A percentile compares a stretch with the other conserved stretches of the same genome.
Evolutionary conservation across 2,797 vertebrate species (phyloP).

Genomic region (Mallotus villosus): DNA sequence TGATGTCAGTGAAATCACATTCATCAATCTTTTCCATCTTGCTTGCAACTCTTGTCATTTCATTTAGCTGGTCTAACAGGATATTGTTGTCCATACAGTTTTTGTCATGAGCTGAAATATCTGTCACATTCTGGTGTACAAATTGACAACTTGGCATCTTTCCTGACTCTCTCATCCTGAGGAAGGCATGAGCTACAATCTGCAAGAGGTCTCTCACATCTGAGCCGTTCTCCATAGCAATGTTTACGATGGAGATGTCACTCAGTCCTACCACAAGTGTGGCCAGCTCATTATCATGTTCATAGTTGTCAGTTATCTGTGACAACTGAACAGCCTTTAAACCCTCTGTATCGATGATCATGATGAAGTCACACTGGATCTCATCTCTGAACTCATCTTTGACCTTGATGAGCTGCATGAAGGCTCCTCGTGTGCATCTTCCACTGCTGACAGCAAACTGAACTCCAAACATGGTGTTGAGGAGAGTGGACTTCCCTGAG

Average conservation of each 20-base stretch:
- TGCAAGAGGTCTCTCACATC: slow-evolving; percentile 66
- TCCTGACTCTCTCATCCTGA: slow-evolving; percentile 60
- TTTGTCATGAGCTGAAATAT: slow-evolving; percentile 51
- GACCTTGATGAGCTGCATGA: slow-evolving; percentile 56
- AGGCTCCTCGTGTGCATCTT: slow-evolving; percentile 44
- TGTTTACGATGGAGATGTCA: slow-evolving; percentile 58
- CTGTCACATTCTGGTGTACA: slow-evolving; percentile 66
- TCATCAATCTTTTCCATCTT: slow-evolving; percentile 52
- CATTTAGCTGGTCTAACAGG: slow-evolving; percentile 55
- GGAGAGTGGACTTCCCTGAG: slow-evolving; percentile 26
- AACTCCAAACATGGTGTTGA: slow-evolving; percentile 28
- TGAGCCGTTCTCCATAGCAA: slow-evolving; percentile 56
- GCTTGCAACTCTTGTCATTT: slow-evolving; percentile 61
- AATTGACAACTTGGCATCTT: slow-evolving; percentile 63
- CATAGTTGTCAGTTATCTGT: slow-evolving; percentile 48
- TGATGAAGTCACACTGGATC: neutral
- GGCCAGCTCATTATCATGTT: slow-evolving; percentile 41
- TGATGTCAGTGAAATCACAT: too few relatives aligned
- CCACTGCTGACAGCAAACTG: slow-evolving; percentile 61
- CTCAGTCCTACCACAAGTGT: neutral
- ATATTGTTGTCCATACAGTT: slow-evolving; percentile 44
- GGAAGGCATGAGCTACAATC: slow-evolving; percentile 63
- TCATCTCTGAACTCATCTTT: slow-evolving; percentile 14
- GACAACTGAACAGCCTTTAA: slow-evolving; percentile 28
- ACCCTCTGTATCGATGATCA: neutral